Conservation (phyloP, 2,888 invertebrate genomes). For the Spilosoma lubricipeda region DNA sequence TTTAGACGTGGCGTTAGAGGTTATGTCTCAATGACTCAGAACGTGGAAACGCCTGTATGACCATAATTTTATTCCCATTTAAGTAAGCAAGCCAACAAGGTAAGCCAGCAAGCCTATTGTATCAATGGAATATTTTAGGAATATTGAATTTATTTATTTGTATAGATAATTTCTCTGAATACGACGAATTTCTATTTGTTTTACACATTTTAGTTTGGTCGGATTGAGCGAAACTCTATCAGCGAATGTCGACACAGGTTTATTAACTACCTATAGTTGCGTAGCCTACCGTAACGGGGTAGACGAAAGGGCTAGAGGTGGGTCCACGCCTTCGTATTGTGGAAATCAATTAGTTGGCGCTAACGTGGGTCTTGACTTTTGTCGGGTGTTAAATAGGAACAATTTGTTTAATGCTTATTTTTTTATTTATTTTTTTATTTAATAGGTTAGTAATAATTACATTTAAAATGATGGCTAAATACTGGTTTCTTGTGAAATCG, state of each 20-base stretch:
- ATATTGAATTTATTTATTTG: background rate
- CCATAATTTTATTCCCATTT: background rate
- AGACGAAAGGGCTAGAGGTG: constrained; percentile 37
- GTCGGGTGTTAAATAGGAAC: constrained; percentile 22
- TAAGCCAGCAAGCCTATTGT: too few species aligned
- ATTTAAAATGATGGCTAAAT: too few species aligned
- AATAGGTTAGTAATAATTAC: too few species aligned
- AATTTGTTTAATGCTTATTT: too few species aligned
- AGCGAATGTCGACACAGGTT: constrained; percentile 36
- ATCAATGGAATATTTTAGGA: too few species aligned
- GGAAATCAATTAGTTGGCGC: constrained; percentile 42
- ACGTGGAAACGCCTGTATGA: background rate
- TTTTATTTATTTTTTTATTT: too few species aligned
- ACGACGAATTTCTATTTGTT: background rate
- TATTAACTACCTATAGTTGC: constrained; percentile 36
- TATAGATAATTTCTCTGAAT: background rate
- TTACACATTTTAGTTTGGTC: constrained; percentile 10
- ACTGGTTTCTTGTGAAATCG: background rate
- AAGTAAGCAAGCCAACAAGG: too few species aligned
- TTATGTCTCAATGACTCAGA: background rate
- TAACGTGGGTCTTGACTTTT: constrained; percentile 25
- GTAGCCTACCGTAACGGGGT: constrained; percentile 21
- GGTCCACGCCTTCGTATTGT: constrained; percentile 24
- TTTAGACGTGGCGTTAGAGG: background rate
- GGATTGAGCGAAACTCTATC: constrained; percentile 21